Evolutionary conservation across 2,888 invertebrate genomes (phyloP).

Genomic region (Sialis fuliginosa): DNA sequence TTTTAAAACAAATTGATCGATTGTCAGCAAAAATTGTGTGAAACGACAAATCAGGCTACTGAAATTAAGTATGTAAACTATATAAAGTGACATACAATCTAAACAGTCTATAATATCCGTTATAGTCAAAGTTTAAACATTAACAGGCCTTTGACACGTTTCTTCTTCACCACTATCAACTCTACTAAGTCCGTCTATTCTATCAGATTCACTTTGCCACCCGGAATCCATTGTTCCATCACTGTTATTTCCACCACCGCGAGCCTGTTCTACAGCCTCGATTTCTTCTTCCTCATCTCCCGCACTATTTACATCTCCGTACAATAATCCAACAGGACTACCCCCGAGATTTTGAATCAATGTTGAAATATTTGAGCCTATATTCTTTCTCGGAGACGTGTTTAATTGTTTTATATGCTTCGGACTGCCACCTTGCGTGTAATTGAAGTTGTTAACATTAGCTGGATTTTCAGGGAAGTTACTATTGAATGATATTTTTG

Average conservation of each 20-base stretch:
- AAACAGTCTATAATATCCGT: too few species aligned
- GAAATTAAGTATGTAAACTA: too few species aligned
- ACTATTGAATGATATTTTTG: neutral
- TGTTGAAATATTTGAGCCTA: conserved; percentile 28
- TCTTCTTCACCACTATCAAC: conserved; percentile 14
- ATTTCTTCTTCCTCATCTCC: conserved; percentile 20
- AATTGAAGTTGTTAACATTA: conserved; percentile 12
- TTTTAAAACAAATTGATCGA: too few species aligned
- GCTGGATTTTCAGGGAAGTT: neutral
- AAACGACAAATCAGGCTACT: too few species aligned
- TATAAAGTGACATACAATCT: too few species aligned
- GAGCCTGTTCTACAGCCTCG: conserved; percentile 20
- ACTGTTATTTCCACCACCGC: conserved; percentile 22
- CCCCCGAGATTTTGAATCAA: conserved; percentile 29
- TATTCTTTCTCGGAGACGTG: conserved; percentile 22
- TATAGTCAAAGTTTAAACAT: conserved; percentile 14
- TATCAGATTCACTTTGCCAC: conserved; percentile 50
- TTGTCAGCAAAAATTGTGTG: too few species aligned
- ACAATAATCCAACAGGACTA: conserved; percentile 25
- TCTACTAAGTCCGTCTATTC: conserved; percentile 24
- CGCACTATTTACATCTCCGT: conserved; percentile 21
- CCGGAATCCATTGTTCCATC: conserved; percentile 44
- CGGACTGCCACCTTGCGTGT: conserved; percentile 13
- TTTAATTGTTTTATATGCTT: conserved; percentile 16
- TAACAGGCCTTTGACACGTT: conserved; percentile 17